These are phyloP conservation scores for Cheirogaleus major DNA, from an alignment of 2,797 vertebrate species.

Conservation along the genomic window DNA sequence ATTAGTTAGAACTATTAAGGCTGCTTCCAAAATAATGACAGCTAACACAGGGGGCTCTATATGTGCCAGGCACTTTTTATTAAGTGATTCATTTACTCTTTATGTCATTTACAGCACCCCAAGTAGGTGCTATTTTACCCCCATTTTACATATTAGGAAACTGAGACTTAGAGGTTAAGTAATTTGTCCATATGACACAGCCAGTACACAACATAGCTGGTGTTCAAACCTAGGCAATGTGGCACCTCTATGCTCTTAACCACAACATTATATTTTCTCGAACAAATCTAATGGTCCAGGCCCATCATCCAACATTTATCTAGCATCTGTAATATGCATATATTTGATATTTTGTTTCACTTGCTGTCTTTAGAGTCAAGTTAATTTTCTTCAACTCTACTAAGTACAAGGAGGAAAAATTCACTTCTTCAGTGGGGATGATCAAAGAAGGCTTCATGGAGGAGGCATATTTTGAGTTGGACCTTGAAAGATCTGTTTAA, in stretches of 20 bases:
- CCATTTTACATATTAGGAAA: constrained; percentile 45
- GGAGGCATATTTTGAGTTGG: constrained; percentile 17
- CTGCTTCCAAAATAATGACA: constrained; percentile 50
- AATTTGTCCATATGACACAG: not conserved
- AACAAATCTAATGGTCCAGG: constrained; percentile 16
- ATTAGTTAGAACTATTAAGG: constrained; percentile 28
- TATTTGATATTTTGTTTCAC: constrained; percentile 14
- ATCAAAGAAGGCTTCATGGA: not conserved
- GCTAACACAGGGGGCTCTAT: not conserved
- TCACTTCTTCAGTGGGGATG: not conserved
- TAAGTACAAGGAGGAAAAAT: not conserved
- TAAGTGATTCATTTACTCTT: constrained; percentile 42
- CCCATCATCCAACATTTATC: not conserved
- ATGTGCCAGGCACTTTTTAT: not conserved
- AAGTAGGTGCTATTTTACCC: not conserved
- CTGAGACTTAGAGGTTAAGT: not conserved
- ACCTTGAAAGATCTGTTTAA: not conserved
- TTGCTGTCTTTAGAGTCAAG: not conserved
- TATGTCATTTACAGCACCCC: not conserved
- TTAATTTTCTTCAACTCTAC: constrained; percentile 2
- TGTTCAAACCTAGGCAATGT: constrained; percentile 8
- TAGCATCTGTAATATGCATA: not conserved
- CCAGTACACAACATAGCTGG: not conserved
- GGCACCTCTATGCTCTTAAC: not conserved
- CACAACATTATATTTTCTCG: not conserved